Evolutionary conservation across 1,140 invertebrate genomes (phyloP), one percentile per base, ranked within the genome.

Genomic region (Belonocnema kinseyi): DNA sequence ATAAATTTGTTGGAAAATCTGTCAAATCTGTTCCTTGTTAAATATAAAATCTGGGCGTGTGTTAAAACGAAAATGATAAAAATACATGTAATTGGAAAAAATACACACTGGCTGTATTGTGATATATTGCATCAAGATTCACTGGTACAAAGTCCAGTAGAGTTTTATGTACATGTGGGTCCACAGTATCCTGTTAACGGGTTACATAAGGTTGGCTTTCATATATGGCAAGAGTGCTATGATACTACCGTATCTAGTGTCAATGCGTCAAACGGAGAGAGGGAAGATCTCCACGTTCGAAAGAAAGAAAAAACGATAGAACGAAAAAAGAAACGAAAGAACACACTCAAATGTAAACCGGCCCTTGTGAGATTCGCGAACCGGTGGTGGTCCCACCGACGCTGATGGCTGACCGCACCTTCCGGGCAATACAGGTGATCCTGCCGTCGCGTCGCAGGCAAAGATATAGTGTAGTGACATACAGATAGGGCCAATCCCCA

Each of bases 341-440:
- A 80, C 83, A 80, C 83, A 86, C 86, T 87, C 79, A 82, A 89
- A 88, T 89, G 91, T 92, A 91, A 91, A 88, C 90, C 87, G 90
- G 90, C 90, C 89, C 90, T 88, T 92, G 91, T 92, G 91, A 91
- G 91, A 92, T 91, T 92, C 83, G 89, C 87, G 85, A 80, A 81
- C 84, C 86, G 76, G 53, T 80, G 77, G 74, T 87, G 88, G 88
- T 92, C 91, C 89, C 91, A 91, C 89, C 90, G 81, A 85, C 85
- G 85, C 89, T 84, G 84, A 87, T 83, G 83, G 82, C 85, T 89
- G 85, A 91, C 90, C 90, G 87, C 90, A 91, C 85, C 90, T 91
- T 91, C 90, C 90, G 89, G 89, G 84, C 89, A 78, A 86, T 85
- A 82, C 78, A 77, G 81, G 77, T 75, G 79, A 84, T 79, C 80